Base-by-base conservation (phyloP, 2,797 vertebrate genomes). In the Sandelia bainsii region DNA sequence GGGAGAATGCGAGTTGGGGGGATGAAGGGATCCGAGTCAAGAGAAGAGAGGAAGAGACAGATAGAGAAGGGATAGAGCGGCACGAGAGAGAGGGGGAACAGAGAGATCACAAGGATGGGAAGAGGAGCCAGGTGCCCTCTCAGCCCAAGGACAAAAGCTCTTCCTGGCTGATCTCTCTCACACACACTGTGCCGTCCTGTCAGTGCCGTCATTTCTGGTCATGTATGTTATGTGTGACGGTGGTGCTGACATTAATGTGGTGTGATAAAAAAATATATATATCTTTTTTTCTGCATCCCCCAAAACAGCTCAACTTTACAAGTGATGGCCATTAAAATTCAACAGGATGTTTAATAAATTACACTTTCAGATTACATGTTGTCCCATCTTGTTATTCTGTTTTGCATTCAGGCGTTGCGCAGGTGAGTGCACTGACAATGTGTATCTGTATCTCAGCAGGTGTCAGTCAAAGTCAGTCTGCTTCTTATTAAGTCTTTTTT, bases 81-180 rank as follows among this genome's bases (percentile, higher is more conserved):
- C 87, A 87, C 75, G 71, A 82, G 81, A 91, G 81, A 91, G 88
- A 82, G 91, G 69, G 88, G 81, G 89, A 93, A 93, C 87, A 84
- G 86, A 90, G 90, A 93, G 92, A 94, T 94, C 93, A 94, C 91
- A 93, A 91, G 83, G 88, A 83, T 76, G 85, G 89, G 88, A 88
- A 92, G 91, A 88, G 85, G 84, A 89, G 83, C 86, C 90, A 89
- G 91, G 92, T 93, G 91, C 92, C 92, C 91, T 92, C 86, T 84
- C 91, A 85, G 89, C 92, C 90, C 93, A 94, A 95, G 93, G 93
- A 94, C 93, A 93, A 93, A 93, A 91, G 90, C 91, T 87, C 90
- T 92, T 92, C 90, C 85, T 86, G 75, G 82, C 85, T 91, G 91
- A 91, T 89, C 91, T 76, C 81, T 85, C 75, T 70, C 80, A 66